Base-by-base conservation (phyloP, 2,113 vertebrate species). In the Nesoenas mayeri region DNA sequence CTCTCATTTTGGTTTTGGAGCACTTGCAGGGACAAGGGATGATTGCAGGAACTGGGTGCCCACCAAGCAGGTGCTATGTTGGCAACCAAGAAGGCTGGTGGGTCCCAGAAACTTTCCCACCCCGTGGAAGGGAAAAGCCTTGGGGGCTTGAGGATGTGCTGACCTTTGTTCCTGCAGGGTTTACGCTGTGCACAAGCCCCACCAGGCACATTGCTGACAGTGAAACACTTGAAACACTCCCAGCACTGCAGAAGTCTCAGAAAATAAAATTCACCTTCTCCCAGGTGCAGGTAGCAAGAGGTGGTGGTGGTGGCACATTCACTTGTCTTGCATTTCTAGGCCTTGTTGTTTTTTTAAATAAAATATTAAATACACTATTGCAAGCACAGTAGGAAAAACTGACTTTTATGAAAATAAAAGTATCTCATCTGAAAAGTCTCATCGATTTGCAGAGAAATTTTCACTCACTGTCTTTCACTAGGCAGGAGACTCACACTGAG, bases 61-160 rank as follows among this genome's bases (percentile, higher is more conserved):
- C 5, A 2, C 5, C 2, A 9, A 38, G 10, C 15, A 36, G 19
- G 25, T 50, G 28, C n/a, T 29, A 40, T 3, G 0, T 3, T 61
- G 60, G 70, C 51, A 85, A 24, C 15, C 47, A n/a, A 34, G 5
- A 8, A 28, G 31, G 44, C 32, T 51, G 25, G 20, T 25, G 38
- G 15, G 15, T 48, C 44, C 7, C 74, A 40, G 26, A 61, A 87
- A 50, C 42, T 5, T 75, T 17, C 42, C 7, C 10, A 31, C 1
- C 4, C 22, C 0, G 0, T 4, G 6, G 18, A 84, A 89, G 10
- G 9, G 29, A 89, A 31, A 72, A 89, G 29, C 22, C 20, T 34
- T 2, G 3, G 19, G 3, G 19, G 10, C 14, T 40, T 6, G 3
- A 47, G 29, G 14, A 9, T 38, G 31, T 2, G 6, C 11, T 53